These are phyloP conservation scores for Gymnodraco acuticeps DNA, from an alignment of 2,797 vertebrate species.

Conservation along the genomic window DNA sequence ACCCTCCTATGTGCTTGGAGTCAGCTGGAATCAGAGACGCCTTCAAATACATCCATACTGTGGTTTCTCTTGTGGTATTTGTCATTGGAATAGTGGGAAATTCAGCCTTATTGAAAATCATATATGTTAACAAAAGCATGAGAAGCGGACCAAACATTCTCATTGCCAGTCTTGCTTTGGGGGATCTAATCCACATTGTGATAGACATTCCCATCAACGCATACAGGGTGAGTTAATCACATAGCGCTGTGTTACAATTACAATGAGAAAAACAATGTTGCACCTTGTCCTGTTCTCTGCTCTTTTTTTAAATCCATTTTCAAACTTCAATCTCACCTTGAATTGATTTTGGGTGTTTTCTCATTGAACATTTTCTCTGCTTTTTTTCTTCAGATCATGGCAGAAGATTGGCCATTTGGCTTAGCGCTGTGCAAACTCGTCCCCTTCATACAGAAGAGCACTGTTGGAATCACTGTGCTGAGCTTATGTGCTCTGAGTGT, in stretches of 20 bases:
- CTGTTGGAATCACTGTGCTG: slow-evolving; percentile 94
- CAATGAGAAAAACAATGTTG: slow-evolving; percentile 31
- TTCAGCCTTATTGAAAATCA: slow-evolving; percentile 89
- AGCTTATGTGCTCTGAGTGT: slow-evolving; percentile 94
- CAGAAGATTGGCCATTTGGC: slow-evolving; percentile 94
- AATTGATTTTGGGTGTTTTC: slow-evolving; percentile 39
- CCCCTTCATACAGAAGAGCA: slow-evolving; percentile 95
- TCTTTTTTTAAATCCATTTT: slow-evolving; percentile 30
- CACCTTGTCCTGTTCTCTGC: slow-evolving; percentile 9
- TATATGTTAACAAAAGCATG: slow-evolving; percentile 94
- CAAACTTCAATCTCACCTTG: slow-evolving; percentile 43
- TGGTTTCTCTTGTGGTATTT: slow-evolving; percentile 90
- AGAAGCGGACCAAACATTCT: slow-evolving; percentile 92
- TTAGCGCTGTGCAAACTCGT: slow-evolving; percentile 92
- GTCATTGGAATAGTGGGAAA: slow-evolving; percentile 92
- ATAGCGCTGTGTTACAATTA: slow-evolving; percentile 27
- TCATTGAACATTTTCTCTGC: slow-evolving; percentile 21
- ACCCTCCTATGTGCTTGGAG: slow-evolving; percentile 83
- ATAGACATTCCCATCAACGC: slow-evolving; percentile 93
- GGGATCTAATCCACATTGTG: slow-evolving; percentile 92
- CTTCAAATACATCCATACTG: slow-evolving; percentile 92
- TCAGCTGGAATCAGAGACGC: slow-evolving; percentile 85
- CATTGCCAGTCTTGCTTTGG: slow-evolving; percentile 92
- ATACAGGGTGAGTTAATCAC: slow-evolving; percentile 89
- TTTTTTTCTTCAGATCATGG: slow-evolving; percentile 87